Evolutionary conservation across 2,797 vertebrate genomes (phyloP).

Genomic region (Eulemur rubriventer): DNA sequence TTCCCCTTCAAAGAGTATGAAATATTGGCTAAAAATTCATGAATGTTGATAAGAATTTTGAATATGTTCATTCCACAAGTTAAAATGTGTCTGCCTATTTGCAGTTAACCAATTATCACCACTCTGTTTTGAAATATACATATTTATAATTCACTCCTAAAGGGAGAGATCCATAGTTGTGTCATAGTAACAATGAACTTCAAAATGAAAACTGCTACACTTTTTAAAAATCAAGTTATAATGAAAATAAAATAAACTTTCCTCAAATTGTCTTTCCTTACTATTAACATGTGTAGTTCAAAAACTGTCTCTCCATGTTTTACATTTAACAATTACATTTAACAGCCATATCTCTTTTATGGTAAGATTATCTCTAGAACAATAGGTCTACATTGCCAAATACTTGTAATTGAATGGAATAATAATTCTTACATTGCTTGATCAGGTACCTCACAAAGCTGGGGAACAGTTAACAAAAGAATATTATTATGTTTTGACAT

Average conservation of each 20-base stretch:
- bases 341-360: not conserved
- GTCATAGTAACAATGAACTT: not conserved
- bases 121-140: not conserved
- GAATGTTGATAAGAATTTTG: not conserved
- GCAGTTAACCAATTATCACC: not conserved
- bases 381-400: not conserved
- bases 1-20: not conserved
- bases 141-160: not conserved
- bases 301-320: not conserved
- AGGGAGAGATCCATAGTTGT: not conserved
- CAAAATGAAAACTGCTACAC: not conserved
- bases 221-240: conserved; percentile 6
- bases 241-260: not conserved
- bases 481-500: not conserved
- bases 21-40: not conserved
- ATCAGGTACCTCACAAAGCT: not conserved
- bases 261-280: not conserved
- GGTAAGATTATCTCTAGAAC: conserved; percentile 27
- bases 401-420: not conserved
- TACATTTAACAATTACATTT: not conserved
- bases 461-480: not conserved
- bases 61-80: not conserved
- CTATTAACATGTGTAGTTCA: not conserved
- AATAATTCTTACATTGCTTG: not conserved
- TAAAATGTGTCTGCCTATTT: not conserved